Base-by-base conservation (phyloP, 2,113 vertebrate genomes). In the Orthochromis indermauri region DNA sequence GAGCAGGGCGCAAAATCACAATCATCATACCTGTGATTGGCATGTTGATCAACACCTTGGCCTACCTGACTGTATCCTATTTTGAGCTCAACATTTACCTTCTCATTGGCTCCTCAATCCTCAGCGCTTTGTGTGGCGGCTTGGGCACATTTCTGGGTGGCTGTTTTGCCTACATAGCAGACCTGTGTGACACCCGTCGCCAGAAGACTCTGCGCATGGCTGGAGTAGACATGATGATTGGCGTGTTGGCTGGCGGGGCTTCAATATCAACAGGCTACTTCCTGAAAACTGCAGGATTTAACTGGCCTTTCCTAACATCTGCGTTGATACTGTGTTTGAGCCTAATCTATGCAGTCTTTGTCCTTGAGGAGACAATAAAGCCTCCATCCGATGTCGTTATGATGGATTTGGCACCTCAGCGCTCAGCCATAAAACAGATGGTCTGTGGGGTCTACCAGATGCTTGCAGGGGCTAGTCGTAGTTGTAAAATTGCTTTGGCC, bases 121-220 rank as follows among this genome's bases (percentile, higher is more conserved):
- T 97, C 82, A 95, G 93, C 21, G 96, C 98, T 10, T 87, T 99
- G 57, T 98, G 97, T 53, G 99, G 99, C 0, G 97, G 98, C 6
- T 55, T 96, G 3, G 97, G 97, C 14, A 97, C 98, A 2, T 97
- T 99, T 63, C 91, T 98, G 4, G 98, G 98, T 3, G 98, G 97
- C 76, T 97, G 97, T 84, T 98, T 98, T 82, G 97, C 98, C 61
- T 99, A 98, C 55, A 93, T 99, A 78, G 97, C 97, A 2, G 98
- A 99, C 26, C 86, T 97, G n/a, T 97, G 97, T 42, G 93, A 96
- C 1, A 96, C 97, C n/a, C 91, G 95, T 11, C 96, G 92, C 21
- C 96, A 97, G 84, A 99, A 97, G 95, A 99, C 97, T 1, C 91
- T 97, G 4, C 97, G 97, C 61, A 99, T 99, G 95, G 98, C 98